Evolutionary conservation across 2,888 invertebrate species (phyloP).

Genomic region (Ernsta delagoae): DNA sequence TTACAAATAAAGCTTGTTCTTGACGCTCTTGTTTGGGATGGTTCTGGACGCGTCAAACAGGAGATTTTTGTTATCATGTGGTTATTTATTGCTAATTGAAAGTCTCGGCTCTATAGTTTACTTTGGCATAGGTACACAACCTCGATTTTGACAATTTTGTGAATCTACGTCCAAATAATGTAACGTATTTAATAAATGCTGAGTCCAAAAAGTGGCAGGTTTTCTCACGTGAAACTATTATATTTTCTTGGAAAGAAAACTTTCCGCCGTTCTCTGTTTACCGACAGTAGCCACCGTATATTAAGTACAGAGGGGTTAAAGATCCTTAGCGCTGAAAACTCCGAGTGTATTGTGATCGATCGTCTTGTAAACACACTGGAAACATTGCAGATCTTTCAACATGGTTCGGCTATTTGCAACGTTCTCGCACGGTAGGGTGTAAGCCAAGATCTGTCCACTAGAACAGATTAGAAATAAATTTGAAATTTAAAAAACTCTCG

Average conservation of each 20-base stretch:
- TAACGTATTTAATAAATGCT: background rate
- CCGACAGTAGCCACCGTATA: background rate
- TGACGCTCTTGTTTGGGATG: too few species aligned
- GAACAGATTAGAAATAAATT: too few species aligned
- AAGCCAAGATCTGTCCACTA: background rate
- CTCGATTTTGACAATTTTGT: too few species aligned
- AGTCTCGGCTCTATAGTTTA: too few species aligned
- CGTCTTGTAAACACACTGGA: constrained; percentile 26
- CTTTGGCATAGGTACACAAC: too few species aligned
- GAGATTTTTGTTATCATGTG: too few species aligned
- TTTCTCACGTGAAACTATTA: background rate
- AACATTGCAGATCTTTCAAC: constrained; percentile 43
- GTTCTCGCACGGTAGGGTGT: constrained; percentile 2
- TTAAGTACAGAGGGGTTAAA: constrained; percentile 34
- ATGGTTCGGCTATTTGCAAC: constrained; percentile 40
- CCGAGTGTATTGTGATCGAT: constrained; percentile 36
- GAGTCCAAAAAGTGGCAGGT: background rate
- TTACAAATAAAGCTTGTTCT: too few species aligned
- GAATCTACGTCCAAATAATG: too few species aligned
- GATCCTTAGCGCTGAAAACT: constrained; percentile 34
- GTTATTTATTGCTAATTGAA: too few species aligned
- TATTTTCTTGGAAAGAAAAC: background rate
- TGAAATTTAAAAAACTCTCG: too few species aligned
- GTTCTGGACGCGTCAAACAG: too few species aligned
- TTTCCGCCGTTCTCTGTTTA: background rate